Evolutionary conservation across 2,797 vertebrate species (phyloP).

Genomic region (Epinephelus awoara): DNA sequence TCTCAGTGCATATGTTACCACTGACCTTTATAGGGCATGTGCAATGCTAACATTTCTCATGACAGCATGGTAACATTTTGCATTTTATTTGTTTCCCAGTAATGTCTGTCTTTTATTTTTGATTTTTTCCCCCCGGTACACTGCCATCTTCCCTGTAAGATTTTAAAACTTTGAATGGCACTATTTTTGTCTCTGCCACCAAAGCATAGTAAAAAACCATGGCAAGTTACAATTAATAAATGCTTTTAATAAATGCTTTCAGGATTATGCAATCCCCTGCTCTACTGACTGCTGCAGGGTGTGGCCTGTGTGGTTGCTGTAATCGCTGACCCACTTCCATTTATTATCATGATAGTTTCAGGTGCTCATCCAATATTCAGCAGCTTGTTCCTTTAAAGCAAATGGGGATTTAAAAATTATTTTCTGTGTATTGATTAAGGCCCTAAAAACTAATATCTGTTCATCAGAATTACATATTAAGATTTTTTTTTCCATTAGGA

Average conservation of each 20-base stretch:
- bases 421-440: no score
- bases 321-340: slow-evolving; percentile 47
- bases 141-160: neutral
- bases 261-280: slow-evolving; percentile 43
- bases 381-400: no score
- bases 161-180: neutral
- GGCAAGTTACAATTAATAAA: slow-evolving; percentile 33
- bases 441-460: no score
- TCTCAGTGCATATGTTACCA: slow-evolving; percentile 60
- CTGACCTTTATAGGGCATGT: slow-evolving; percentile 69
- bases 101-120: slow-evolving; percentile 7
- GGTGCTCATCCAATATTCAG: neutral
- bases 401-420: no score
- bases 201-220: slow-evolving; percentile 14
- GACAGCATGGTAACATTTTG: slow-evolving; percentile 57
- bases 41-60: slow-evolving; percentile 54
- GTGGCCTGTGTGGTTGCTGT: slow-evolving; percentile 23
- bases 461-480: no score
- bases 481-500: no score
- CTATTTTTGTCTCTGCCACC: neutral
- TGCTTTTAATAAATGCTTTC: slow-evolving; percentile 26
- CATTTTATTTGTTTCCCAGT: slow-evolving; percentile 50
- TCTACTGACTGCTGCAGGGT: slow-evolving; percentile 26
- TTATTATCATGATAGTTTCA: slow-evolving; percentile 31
- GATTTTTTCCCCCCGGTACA: neutral